Percentiles rank a stretch among this genome's conserved stretches.
These are phyloP conservation scores for Siphlonurus alternatus DNA, from an alignment of 2,888 invertebrate species.

Conservation along the genomic window DNA sequence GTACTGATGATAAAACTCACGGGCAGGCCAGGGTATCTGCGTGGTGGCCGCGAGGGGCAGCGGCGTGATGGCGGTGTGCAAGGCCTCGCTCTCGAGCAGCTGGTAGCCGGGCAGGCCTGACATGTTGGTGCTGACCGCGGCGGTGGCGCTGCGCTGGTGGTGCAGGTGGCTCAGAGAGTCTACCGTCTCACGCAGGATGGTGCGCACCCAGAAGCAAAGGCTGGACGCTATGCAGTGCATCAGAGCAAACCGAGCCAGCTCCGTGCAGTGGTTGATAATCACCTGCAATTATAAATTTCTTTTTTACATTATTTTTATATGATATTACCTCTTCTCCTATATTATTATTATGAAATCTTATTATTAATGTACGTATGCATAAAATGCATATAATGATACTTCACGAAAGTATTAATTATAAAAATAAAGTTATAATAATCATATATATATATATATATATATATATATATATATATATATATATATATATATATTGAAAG, in stretches of 20 bases:
- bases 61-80: neutral
- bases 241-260: slow-evolving; percentile 48
- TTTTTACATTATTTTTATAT: neutral
- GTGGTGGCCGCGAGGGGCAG: neutral
- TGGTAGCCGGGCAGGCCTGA: neutral
- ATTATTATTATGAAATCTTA: too few relatives aligned
- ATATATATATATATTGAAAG: too few relatives aligned
- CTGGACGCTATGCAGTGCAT: slow-evolving; percentile 69
- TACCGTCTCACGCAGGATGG: slow-evolving; percentile 54
- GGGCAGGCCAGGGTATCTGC: too few relatives aligned
- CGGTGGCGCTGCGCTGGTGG: neutral
- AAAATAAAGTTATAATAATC: too few relatives aligned
- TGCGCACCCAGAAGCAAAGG: slow-evolving; percentile 64
- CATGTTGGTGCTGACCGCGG: neutral
- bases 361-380: neutral
- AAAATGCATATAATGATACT: too few relatives aligned
- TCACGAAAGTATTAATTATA: too few relatives aligned
- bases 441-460: too few relatives aligned
- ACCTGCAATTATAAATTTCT: slow-evolving; percentile 30
- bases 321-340: too few relatives aligned
- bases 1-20: too few relatives aligned
- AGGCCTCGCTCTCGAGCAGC: neutral
- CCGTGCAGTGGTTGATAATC: slow-evolving; percentile 37
- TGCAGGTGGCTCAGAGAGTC: slow-evolving; percentile 35
- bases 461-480: too few relatives aligned